Conservation (phyloP, 2,888 invertebrate genomes). For the Zonitis immaculata region DNA sequence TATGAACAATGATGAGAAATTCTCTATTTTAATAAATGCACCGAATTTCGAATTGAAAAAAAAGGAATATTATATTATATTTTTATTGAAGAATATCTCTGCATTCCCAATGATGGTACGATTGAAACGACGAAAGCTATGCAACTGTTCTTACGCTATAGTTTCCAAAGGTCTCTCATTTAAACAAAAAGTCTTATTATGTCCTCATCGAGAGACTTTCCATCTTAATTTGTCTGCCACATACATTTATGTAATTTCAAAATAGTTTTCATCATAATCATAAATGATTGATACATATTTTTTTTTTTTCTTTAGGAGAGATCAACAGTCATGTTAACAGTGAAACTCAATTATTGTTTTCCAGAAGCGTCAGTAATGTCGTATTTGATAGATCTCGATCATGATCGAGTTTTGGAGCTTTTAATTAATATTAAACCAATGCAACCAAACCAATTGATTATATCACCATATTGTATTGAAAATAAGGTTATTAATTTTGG, state of each 20-base stretch:
- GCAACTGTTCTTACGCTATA: constrained; percentile 37
- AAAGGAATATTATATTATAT: constrained; percentile 32
- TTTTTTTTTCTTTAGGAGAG: constrained; percentile 34
- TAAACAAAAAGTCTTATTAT: constrained; percentile 36
- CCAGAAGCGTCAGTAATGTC: constrained; percentile 36
- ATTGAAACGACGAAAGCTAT: constrained; percentile 40
- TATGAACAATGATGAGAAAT: constrained; percentile 25
- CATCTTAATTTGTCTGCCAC: constrained; percentile 35
- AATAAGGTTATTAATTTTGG: constrained; percentile 31
- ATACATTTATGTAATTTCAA: constrained; percentile 35
- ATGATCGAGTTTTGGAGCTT: constrained; percentile 40
- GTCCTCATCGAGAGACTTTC: constrained; percentile 42
- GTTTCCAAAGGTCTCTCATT: constrained; percentile 31
- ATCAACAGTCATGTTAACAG: constrained; percentile 30
- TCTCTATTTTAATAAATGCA: constrained; percentile 28
- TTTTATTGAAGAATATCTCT: constrained; percentile 40
- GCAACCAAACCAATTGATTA: constrained; percentile 15
- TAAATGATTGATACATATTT: too few species aligned
- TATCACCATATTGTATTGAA: constrained; percentile 27
- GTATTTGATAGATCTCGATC: constrained; percentile 42
- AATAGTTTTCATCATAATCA: too few species aligned
- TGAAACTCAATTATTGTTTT: constrained; percentile 39
- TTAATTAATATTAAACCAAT: constrained; percentile 35
- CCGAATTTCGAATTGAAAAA: constrained; percentile 38
- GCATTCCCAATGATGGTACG: constrained; percentile 30